Evolutionary conservation across 2,888 invertebrate species (phyloP).

Genomic region (Troglohyphantes excavatus): DNA sequence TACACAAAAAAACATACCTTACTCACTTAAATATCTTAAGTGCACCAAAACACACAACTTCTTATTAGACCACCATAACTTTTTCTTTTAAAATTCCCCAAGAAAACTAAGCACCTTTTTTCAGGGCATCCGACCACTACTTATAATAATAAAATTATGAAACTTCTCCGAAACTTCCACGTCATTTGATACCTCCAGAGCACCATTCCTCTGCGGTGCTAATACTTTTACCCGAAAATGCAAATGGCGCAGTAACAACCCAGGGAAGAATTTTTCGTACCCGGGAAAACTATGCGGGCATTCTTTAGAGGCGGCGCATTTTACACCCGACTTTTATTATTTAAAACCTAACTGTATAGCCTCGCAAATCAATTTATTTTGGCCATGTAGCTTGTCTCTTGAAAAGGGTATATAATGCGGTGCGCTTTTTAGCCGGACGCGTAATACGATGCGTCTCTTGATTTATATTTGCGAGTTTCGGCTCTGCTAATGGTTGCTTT

Average conservation of each 20-base stretch:
- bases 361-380: constrained; percentile 70
- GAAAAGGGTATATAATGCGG: background rate
- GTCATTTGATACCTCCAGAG: constrained; percentile 30
- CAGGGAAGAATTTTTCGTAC: background rate
- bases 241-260: constrained; percentile 39
- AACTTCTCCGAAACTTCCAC: constrained; percentile 21
- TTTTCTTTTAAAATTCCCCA: background rate
- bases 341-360: constrained; percentile 59
- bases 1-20: too few relatives aligned
- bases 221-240: constrained; percentile 33
- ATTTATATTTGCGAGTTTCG: constrained; percentile 41
- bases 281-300: constrained; percentile 32
- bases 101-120: background rate
- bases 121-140: background rate
- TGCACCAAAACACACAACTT: background rate
- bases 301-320: constrained; percentile 31
- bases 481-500: constrained; percentile 37
- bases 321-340: constrained; percentile 53
- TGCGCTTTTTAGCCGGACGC: constrained; percentile 36
- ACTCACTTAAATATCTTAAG: background rate
- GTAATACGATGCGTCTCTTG: constrained; percentile 47
- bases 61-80: background rate
- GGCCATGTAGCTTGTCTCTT: constrained; percentile 12
- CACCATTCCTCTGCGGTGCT: constrained; percentile 13
- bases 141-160: constrained; percentile 48